Conservation (phyloP, 2,888 invertebrate species). For the Hedychridium roseum region DNA sequence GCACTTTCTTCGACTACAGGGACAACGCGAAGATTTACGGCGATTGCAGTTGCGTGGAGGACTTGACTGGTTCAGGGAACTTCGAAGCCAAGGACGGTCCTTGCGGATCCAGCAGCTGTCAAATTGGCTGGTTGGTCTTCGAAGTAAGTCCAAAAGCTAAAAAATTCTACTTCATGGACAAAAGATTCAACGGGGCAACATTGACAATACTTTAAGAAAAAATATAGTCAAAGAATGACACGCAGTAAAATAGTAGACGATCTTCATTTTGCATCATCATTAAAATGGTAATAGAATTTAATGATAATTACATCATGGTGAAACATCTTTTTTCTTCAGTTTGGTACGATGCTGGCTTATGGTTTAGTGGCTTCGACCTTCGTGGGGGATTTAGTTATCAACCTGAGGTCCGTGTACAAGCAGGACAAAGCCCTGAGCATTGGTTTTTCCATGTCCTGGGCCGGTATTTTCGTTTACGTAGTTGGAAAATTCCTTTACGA, state of each 20-base stretch:
- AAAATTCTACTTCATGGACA: too few relatives aligned
- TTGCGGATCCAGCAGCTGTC: slow-evolving; percentile 66
- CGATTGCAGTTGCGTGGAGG: slow-evolving; percentile 66
- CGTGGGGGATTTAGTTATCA: slow-evolving; percentile 67
- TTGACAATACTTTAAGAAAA: too few relatives aligned
- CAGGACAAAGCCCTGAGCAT: slow-evolving; percentile 72
- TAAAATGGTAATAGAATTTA: too few relatives aligned
- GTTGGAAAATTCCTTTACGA: slow-evolving; percentile 73
- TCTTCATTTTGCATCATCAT: too few relatives aligned
- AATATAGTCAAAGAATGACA: too few relatives aligned
- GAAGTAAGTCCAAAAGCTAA: too few relatives aligned
- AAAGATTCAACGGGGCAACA: too few relatives aligned
- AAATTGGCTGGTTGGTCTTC: slow-evolving; percentile 65
- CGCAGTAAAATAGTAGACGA: too few relatives aligned
- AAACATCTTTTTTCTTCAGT: slow-evolving; percentile 45
- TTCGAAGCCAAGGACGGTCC: slow-evolving; percentile 66
- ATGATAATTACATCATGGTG: not conserved
- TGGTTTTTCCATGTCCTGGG: slow-evolving; percentile 67
- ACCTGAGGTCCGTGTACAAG: slow-evolving; percentile 67
- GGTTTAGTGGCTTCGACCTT: slow-evolving; percentile 60
- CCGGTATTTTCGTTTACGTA: slow-evolving; percentile 69
- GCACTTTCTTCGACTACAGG: slow-evolving; percentile 63
- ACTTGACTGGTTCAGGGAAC: slow-evolving; percentile 40
- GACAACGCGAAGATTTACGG: slow-evolving; percentile 65
- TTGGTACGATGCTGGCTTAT: slow-evolving; percentile 61